phyloP scores from a whole-genome alignment of 2,113 vertebrate genomes.

The Ciconia maguari region DNA sequence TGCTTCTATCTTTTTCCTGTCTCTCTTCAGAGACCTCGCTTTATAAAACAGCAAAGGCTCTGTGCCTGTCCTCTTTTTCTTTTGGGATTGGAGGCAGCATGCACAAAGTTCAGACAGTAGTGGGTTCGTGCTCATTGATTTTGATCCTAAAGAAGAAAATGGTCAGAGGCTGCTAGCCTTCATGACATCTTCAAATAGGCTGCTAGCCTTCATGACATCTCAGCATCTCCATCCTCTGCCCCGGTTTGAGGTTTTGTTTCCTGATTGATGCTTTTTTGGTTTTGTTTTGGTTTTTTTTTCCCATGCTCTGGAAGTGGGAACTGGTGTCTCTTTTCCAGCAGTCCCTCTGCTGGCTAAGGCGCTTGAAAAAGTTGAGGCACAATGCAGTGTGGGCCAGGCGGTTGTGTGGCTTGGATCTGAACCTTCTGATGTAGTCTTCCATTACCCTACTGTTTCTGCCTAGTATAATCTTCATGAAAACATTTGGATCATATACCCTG shows the following conservation, averaged over 20 bases:
- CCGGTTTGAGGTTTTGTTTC: background rate
- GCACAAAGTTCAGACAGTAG: background rate
- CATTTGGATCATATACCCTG: background rate
- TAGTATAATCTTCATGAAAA: background rate
- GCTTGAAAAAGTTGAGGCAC: accelerated
- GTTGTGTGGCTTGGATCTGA: background rate
- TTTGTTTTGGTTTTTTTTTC: background rate
- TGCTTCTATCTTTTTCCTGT: background rate
- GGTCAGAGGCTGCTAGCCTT: background rate
- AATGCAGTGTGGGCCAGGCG: background rate
- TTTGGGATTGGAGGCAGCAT: background rate
- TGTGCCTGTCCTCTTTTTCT: accelerated
- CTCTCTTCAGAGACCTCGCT: background rate
- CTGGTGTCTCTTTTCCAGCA: background rate
- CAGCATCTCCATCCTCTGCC: background rate
- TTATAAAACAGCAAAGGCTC: background rate
- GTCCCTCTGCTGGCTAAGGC: accelerated
- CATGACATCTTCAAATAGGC: background rate
- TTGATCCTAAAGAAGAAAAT: background rate
- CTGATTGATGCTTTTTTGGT: background rate
- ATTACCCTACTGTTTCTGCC: background rate
- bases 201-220: background rate
- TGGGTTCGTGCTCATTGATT: background rate
- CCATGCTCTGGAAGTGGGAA: background rate
- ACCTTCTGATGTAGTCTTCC: background rate